These are phyloP conservation scores for Isichthys henryi DNA, from an alignment of 2,113 vertebrate species.

Conservation along the genomic window DNA sequence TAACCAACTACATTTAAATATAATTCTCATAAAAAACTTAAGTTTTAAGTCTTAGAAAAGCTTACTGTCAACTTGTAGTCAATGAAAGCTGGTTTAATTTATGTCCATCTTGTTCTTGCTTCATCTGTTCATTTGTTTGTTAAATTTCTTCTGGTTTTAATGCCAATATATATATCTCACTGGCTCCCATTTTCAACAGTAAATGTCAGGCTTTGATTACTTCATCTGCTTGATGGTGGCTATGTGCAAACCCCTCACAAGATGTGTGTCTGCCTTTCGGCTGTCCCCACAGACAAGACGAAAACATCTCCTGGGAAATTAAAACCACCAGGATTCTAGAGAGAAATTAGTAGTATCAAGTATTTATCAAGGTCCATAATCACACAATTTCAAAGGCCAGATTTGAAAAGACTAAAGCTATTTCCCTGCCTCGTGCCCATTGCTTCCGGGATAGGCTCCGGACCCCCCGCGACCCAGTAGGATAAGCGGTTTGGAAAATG, in stretches of 20 bases:
- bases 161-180: neutral
- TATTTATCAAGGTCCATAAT: neutral
- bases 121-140: neutral
- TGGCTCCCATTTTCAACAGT: neutral
- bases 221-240: neutral
- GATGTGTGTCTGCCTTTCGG: neutral
- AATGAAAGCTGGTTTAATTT: neutral
- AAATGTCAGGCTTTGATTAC: neutral
- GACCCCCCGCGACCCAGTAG: too few species aligned
- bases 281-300: neutral
- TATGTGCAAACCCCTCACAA: neutral
- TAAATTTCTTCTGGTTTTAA: neutral
- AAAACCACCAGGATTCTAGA: neutral
- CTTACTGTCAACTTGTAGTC: neutral
- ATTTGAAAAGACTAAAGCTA: neutral
- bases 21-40: neutral
- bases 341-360: neutral
- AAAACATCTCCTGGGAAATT: conserved; percentile 1
- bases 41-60: neutral
- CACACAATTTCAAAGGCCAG: neutral
- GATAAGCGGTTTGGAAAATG: too few species aligned
- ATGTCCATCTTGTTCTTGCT: neutral
- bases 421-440: too few species aligned
- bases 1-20: neutral
- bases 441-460: too few species aligned